Conservation (phyloP, 2,113 vertebrate genomes). For the Condylura cristata region DNA sequence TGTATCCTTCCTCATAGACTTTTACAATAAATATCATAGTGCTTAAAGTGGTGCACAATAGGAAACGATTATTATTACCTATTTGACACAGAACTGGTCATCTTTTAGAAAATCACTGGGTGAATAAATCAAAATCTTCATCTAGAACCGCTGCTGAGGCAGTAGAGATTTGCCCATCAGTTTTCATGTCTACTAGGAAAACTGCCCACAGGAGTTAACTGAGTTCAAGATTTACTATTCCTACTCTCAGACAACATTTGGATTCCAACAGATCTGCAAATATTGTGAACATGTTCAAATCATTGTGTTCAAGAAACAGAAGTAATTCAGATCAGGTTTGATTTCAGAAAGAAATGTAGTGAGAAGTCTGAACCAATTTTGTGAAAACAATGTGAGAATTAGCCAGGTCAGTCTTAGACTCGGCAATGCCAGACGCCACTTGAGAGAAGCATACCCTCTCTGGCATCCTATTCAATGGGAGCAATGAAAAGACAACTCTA, state of each 20-base stretch:
- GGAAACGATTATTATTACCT: background rate
- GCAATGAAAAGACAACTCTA: background rate
- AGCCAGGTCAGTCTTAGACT: background rate
- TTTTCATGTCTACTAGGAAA: background rate
- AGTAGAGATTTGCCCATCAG: background rate
- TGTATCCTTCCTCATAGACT: background rate
- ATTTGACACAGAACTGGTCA: background rate
- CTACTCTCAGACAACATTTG: background rate
- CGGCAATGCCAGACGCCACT: background rate
- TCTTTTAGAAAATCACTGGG: background rate
- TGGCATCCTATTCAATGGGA: no score
- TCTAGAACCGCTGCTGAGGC: background rate
- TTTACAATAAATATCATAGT: background rate
- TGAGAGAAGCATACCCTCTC: background rate
- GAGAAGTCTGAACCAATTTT: background rate
- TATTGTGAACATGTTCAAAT: background rate
- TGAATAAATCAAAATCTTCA: background rate
- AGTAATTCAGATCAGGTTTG: background rate
- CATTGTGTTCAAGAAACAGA: background rate
- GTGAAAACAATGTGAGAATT: background rate
- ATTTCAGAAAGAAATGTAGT: constrained; percentile 12
- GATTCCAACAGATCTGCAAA: background rate
- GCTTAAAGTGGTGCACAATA: background rate
- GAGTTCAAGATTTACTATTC: background rate
- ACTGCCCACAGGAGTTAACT: background rate